These are phyloP conservation scores for Cataglyphis cursor DNA, from an alignment of 2,888 invertebrate genomes.

Conservation along the genomic window DNA sequence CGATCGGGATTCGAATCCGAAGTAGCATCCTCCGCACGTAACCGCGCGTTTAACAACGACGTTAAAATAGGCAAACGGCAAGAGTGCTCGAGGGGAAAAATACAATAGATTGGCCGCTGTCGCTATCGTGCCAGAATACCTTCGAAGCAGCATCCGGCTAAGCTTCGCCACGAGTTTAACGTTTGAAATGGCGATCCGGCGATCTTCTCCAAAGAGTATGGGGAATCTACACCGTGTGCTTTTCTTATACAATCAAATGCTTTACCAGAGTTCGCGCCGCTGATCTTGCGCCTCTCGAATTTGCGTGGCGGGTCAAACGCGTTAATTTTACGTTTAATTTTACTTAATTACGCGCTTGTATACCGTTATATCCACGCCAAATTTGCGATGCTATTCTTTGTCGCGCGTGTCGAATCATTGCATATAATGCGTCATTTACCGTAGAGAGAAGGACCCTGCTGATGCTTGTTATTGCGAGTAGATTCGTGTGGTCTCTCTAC, in stretches of 20 bases:
- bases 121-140: no score
- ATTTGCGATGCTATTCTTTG: not conserved
- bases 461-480: not conserved
- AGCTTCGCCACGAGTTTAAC: not conserved
- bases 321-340: not conserved
- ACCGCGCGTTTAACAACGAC: not conserved
- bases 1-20: not conserved
- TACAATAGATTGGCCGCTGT: not conserved
- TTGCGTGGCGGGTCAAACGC: not conserved
- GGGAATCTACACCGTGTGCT: not conserved
- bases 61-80: not conserved
- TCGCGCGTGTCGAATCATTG: not conserved
- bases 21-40: not conserved
- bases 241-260: slow-evolving; percentile 22
- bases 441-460: not conserved
- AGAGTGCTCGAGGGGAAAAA: not conserved
- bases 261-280: not conserved
- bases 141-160: not conserved
- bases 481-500: not conserved
- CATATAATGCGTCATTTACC: not conserved
- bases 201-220: not conserved
- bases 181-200: slow-evolving; percentile 4
- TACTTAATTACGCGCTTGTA: not conserved
- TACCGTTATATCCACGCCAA: not conserved
- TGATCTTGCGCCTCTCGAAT: not conserved